Evolutionary conservation across 2,113 vertebrate species (phyloP).

Genomic region (Pelmatolapia mariae): DNA sequence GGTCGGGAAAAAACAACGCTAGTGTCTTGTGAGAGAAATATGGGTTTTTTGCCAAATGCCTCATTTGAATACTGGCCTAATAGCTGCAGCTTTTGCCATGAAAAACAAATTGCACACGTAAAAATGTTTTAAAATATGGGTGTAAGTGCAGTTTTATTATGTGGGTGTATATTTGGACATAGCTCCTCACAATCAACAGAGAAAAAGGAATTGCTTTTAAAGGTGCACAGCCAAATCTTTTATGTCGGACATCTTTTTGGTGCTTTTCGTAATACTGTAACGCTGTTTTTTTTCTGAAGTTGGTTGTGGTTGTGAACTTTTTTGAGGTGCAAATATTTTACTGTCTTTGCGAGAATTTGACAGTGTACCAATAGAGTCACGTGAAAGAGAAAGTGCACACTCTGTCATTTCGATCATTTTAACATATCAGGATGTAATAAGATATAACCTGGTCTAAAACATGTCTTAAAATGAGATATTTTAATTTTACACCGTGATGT

Average conservation of each 20-base stretch:
- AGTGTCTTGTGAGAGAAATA: slow-evolving; percentile 3
- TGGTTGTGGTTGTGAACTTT: not conserved
- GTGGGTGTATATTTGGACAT: not conserved
- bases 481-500: rapidly evolving
- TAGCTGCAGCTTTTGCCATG: not conserved
- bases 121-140: slow-evolving; percentile 14
- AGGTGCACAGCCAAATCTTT: slow-evolving; percentile 24
- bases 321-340: not conserved
- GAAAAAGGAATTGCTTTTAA: slow-evolving; percentile 16
- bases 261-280: not conserved
- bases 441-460: not conserved
- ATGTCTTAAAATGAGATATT: not conserved
- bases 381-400: rapidly evolving
- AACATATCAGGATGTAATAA: not conserved
- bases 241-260: slow-evolving; percentile 41
- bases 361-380: not conserved
- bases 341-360: not conserved
- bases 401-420: not conserved
- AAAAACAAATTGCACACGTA: slow-evolving; percentile 13
- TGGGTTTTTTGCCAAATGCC: not conserved
- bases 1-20: not conserved
- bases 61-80: slow-evolving; percentile 34
- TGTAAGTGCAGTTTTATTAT: not conserved
- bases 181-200: not conserved
- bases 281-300: not conserved